These are phyloP conservation scores for Nasonia vitripennis DNA, from an alignment of 1,140 invertebrate genomes.

Conservation along the genomic window DNA sequence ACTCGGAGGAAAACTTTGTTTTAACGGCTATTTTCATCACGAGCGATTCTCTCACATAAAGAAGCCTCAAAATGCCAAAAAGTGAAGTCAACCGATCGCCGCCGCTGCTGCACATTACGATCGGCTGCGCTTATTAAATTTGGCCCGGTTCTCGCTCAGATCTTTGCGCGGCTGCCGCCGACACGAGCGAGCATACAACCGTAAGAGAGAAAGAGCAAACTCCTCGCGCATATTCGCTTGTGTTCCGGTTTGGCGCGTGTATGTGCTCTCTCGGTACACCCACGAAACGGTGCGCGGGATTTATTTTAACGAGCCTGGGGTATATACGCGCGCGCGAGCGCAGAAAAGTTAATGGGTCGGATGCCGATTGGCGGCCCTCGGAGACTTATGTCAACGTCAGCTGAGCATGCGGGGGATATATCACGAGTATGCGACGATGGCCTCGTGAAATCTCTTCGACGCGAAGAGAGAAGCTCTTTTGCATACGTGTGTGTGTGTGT, in stretches of 20 bases:
- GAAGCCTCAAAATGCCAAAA: too few relatives aligned
- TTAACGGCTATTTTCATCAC: neutral
- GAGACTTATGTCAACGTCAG: conserved; percentile 47
- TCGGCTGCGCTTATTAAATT: conserved; percentile 36
- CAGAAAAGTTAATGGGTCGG: conserved; percentile 61
- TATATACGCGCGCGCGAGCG: neutral
- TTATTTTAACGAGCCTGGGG: conserved; percentile 59
- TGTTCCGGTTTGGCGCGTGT: neutral
- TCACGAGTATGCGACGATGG: neutral
- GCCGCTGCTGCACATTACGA: neutral
- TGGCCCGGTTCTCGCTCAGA: neutral
- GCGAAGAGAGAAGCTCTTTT: neutral
- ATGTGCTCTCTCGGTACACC: conserved; percentile 44
- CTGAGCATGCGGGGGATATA: conserved; percentile 27
- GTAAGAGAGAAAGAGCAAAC: neutral
- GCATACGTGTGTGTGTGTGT: neutral
- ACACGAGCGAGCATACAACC: neutral
- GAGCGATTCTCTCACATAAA: too few relatives aligned
- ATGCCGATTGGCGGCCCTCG: conserved; percentile 30
- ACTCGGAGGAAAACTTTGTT: too few relatives aligned
- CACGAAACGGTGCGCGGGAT: conserved; percentile 58
- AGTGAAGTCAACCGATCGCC: neutral
- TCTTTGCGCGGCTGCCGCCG: neutral
- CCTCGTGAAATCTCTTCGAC: too few relatives aligned
- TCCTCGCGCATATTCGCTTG: neutral